These are phyloP conservation scores for Harpagoxenus sublaevis DNA, from an alignment of 2,888 invertebrate species.

Conservation along the genomic window DNA sequence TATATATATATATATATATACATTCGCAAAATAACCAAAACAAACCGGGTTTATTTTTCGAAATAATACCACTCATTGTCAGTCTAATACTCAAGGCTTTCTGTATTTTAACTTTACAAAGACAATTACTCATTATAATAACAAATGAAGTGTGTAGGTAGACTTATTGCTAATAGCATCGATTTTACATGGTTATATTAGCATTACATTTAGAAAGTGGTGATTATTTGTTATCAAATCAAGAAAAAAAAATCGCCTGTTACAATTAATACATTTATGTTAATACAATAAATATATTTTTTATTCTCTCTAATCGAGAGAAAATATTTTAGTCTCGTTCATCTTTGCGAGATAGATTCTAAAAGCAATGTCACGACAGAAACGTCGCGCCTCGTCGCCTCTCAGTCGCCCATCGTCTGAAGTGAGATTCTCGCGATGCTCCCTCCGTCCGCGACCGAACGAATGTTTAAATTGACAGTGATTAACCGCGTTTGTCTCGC, in stretches of 20 bases:
- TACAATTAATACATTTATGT: background rate
- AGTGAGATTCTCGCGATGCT: background rate
- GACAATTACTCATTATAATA: background rate
- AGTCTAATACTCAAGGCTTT: background rate
- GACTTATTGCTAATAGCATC: background rate
- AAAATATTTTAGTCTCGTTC: background rate
- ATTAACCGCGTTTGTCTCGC: slow-evolving; percentile 66
- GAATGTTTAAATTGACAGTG: slow-evolving; percentile 68
- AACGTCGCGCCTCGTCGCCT: background rate
- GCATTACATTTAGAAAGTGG: background rate
- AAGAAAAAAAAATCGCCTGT: background rate
- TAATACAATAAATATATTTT: background rate
- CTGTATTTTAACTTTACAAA: background rate
- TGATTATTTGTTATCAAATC: background rate
- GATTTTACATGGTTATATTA: background rate
- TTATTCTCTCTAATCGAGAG: background rate
- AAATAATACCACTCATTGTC: background rate
- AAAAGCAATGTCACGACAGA: background rate
- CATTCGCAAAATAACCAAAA: background rate
- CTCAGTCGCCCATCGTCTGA: background rate
- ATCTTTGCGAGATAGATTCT: background rate
- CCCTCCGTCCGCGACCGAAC: background rate
- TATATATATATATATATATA: background rate
- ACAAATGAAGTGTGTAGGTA: background rate
- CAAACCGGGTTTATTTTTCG: background rate